Evolutionary conservation across 2,113 vertebrate species (phyloP), one percentile per base, ranked within the genome.

Genomic region (Mobula hypostoma): DNA sequence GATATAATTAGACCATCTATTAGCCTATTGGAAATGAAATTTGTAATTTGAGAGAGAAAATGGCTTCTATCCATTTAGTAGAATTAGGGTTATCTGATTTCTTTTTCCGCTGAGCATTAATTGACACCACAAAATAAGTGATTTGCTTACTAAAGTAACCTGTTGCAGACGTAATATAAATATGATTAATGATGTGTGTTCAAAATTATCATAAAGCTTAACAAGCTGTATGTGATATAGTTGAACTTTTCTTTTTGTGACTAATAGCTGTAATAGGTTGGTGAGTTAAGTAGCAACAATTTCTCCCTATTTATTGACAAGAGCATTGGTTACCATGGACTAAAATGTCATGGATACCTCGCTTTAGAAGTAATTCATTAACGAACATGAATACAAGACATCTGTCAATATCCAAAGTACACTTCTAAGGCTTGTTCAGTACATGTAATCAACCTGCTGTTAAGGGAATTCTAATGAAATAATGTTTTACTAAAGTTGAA

Each of bases 171-270:
- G 48, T 40, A 93, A 93, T 74, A 29, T 24, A 93, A 27, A 72
- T 72, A 24, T 56, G 70, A 36, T 56, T 72, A 56, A 93, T 93
- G 91, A 70, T 93, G 63, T 92, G 68, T 93, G 72, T 93, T 72
- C 66, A 40, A 74, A 93, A 29, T 93, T 21, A 93, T 74, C 91
- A 72, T 74, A 74, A 48, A 90, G 15, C 40, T 12, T 93, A 48
- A 19, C 36, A 56, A 56, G 79, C 48, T 56, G 11, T 48, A 72
- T 11, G 72, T 0, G 9, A 27, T 27, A 93, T 40, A 48, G 32
- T 92, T 92, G 66, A 92, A 48, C 48, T 74, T 93, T 93, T 32
- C 9, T 70, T 74, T 48, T 56, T 74, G 70, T 93, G 70, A 93
- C 68, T 74, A 93, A 93, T 27, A 74, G 68, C 91, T 74, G 24